Evolutionary conservation across 23 tunicate species (phyloP).

Genomic region (Ascidia mentula): DNA sequence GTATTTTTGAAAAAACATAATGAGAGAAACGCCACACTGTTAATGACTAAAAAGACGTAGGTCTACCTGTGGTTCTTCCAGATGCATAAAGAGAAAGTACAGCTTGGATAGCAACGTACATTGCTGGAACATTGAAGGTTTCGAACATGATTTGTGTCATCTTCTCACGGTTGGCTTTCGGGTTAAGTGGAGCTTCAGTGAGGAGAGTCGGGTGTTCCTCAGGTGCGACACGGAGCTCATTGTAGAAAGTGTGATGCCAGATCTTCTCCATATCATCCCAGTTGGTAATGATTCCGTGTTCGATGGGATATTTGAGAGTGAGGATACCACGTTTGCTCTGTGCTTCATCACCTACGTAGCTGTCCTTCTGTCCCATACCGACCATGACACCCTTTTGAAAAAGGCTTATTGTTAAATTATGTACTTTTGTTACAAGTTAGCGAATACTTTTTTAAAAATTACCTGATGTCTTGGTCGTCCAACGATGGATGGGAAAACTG

Average conservation of each 20-base stretch:
- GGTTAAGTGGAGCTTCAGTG: conserved; percentile 71
- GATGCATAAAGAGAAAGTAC: no score
- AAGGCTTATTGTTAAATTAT: not conserved
- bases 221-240: conserved; percentile 80
- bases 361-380: conserved; percentile 88
- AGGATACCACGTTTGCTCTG: conserved; percentile 80
- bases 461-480: conserved; percentile 93
- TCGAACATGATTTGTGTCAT: conserved; percentile 91
- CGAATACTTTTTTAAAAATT: not conserved
- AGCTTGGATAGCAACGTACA: no score
- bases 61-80: no score
- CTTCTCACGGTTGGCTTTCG: conserved; percentile 75
- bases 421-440: not conserved
- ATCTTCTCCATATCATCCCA: conserved; percentile 98
- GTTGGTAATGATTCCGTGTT: conserved; percentile 86
- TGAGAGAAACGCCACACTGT: no score
- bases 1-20: no score
- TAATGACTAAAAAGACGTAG: no score
- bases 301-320: conserved; percentile 77
- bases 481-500: conserved; percentile 85
- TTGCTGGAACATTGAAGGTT: not conserved
- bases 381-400: conserved; percentile 70
- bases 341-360: conserved; percentile 85
- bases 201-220: conserved; percentile 74
- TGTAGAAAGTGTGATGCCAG: conserved; percentile 99